Percentiles rank a stretch among this genome's conserved stretches.
These are phyloP conservation scores for Cordilura impudica DNA, from an alignment of 2,888 invertebrate species.

Conservation along the genomic window DNA sequence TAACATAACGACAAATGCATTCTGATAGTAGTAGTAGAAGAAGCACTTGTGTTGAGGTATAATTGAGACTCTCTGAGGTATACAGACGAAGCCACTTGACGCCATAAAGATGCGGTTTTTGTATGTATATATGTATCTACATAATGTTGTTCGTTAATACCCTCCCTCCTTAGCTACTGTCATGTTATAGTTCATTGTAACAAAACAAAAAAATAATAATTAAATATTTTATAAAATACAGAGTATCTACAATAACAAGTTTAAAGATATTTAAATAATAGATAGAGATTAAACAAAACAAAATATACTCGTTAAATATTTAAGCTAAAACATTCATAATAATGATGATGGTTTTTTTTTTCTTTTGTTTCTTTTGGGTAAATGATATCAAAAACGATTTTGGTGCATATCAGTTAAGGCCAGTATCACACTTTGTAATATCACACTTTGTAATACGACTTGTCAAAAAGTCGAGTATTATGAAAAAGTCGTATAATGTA, in stretches of 20 bases:
- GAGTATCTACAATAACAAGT: slow-evolving; percentile 10
- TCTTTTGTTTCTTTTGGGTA: too few relatives aligned
- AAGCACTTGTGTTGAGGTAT: background rate
- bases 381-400: too few relatives aligned
- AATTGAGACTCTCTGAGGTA: background rate
- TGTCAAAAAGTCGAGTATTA: too few relatives aligned
- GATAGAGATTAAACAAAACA: background rate
- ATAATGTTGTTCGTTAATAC: slow-evolving; percentile 26
- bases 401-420: too few relatives aligned
- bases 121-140: background rate
- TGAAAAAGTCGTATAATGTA: too few relatives aligned
- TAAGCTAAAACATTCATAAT: background rate
- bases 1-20: slow-evolving; percentile 12
- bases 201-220: background rate
- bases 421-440: too few relatives aligned
- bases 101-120: slow-evolving; percentile 46
- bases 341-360: too few relatives aligned
- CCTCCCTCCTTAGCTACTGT: slow-evolving; percentile 1
- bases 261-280: background rate
- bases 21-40: slow-evolving; percentile 16
- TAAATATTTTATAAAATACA: background rate
- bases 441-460: too few relatives aligned
- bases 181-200: slow-evolving; percentile 32
- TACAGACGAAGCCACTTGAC: slow-evolving; percentile 25
- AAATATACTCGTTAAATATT: slow-evolving; percentile 6